These are phyloP conservation scores for Bombyx huttoni DNA, from an alignment of 2,888 invertebrate genomes.

Conservation along the genomic window DNA sequence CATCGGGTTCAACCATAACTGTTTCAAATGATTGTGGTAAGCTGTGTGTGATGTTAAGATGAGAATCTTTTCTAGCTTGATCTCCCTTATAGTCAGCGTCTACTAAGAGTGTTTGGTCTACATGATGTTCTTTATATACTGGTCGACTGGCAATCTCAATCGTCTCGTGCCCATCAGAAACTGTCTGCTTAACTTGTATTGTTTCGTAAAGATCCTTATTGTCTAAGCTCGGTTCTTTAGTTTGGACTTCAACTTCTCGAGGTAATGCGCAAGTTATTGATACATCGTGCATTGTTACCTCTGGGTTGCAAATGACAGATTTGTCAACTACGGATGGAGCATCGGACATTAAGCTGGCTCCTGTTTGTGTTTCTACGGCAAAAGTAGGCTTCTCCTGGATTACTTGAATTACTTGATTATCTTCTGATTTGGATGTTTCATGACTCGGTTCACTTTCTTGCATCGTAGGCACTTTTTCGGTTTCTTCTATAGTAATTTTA, in stretches of 20 bases:
- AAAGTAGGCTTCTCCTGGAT: conserved; percentile 24
- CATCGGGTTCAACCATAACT: conserved; percentile 84
- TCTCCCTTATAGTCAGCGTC: conserved; percentile 80
- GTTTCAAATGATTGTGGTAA: conserved; percentile 86
- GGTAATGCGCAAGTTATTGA: conserved; percentile 67
- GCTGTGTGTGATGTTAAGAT: conserved; percentile 80
- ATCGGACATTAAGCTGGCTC: conserved; percentile 70
- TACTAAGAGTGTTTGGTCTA: conserved; percentile 75
- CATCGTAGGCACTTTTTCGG: conserved; percentile 19
- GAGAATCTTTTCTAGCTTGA: conserved; percentile 71
- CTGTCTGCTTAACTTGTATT: conserved; percentile 76
- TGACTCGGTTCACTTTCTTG: conserved; percentile 28
- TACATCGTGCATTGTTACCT: conserved; percentile 54
- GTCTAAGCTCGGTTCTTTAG: conserved; percentile 61
- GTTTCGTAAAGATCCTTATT: conserved; percentile 72
- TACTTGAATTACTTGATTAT: conserved; percentile 16
- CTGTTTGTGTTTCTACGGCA: conserved; percentile 78
- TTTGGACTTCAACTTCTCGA: conserved; percentile 75
- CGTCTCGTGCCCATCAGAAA: conserved; percentile 77
- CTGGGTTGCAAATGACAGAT: conserved; percentile 52
- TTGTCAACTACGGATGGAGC: conserved; percentile 50
- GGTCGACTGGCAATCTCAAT: conserved; percentile 80
- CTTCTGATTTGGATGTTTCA: conserved; percentile 13
- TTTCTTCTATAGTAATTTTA: conserved; percentile 14
- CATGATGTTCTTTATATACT: conserved; percentile 52